Percentiles rank a stretch among this genome's conserved stretches.
Evolutionary conservation across 2,797 vertebrate genomes (phyloP).

Genomic region (Siniperca obscura): DNA sequence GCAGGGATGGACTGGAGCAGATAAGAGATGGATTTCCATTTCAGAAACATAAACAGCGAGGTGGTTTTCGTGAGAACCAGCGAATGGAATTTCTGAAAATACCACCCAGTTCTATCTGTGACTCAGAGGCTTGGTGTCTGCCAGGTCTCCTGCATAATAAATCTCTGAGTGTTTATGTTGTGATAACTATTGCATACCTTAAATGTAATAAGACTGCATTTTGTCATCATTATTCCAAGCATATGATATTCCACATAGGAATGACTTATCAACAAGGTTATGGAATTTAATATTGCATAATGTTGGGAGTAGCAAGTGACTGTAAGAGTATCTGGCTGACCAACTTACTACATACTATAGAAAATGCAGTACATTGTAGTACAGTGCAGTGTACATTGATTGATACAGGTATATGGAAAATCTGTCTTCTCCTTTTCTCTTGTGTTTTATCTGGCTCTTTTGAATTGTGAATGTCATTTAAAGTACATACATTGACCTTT

Average conservation of each 20-base stretch:
- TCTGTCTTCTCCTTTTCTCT: neutral
- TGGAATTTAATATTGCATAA: conserved; percentile 17
- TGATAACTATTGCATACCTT: conserved; percentile 41
- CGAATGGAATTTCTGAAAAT: conserved; percentile 68
- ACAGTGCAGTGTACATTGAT: neutral
- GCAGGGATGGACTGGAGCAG: conserved; percentile 43
- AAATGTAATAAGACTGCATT: conserved; percentile 22
- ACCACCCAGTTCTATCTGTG: conserved; percentile 16
- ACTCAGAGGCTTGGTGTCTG: conserved; percentile 46
- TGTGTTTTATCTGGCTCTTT: neutral
- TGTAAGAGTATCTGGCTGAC: neutral
- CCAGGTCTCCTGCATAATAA: conserved; percentile 25
- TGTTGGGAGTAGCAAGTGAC: neutral
- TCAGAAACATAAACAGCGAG: conserved; percentile 68
- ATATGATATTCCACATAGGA: conserved; percentile 4
- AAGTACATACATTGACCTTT: neutral
- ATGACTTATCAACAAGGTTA: conserved; percentile 4
- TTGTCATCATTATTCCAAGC: conserved; percentile 14
- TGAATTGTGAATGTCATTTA: neutral
- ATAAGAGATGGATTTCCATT: conserved; percentile 69
- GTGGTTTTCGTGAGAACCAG: conserved; percentile 59
- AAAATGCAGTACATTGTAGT: neutral
- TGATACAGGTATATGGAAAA: neutral
- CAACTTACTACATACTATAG: neutral
- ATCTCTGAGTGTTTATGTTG: conserved; percentile 37